These are phyloP conservation scores for Actinia tenebrosa DNA, from an alignment of 64 coral and sea anemone species.

Conservation along the genomic window DNA sequence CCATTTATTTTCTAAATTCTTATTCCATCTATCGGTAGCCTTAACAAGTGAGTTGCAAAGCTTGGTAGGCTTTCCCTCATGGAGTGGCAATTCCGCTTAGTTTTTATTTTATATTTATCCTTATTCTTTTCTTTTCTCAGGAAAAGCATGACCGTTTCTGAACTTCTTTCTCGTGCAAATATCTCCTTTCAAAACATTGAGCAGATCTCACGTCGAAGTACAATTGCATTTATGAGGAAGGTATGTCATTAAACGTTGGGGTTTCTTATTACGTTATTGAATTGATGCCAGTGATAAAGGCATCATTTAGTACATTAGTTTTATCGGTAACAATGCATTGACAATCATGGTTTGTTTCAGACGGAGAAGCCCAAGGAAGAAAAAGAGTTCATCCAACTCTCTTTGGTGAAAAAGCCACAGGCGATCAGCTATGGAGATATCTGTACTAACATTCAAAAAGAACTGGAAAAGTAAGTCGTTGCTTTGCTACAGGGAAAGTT, in stretches of 20 bases:
- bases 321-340: not conserved
- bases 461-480: conserved; percentile 53
- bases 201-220: conserved; percentile 12
- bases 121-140: not conserved
- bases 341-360: not conserved
- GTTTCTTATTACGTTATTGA: too few relatives aligned
- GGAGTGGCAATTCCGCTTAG: too few relatives aligned
- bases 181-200: not conserved
- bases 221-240: not conserved
- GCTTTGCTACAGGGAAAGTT: too few relatives aligned
- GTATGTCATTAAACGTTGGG: not conserved
- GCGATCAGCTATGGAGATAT: conserved; percentile 48
- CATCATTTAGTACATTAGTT: too few relatives aligned
- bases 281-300: too few relatives aligned
- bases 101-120: not conserved
- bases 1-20: too few relatives aligned
- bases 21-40: too few relatives aligned
- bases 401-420: conserved; percentile 47
- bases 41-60: too few relatives aligned
- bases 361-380: conserved; percentile 12
- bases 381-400: conserved; percentile 48
- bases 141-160: conserved; percentile 11
- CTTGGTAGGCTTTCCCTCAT: not conserved
- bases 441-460: conserved; percentile 28
- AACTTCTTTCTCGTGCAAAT: conserved; percentile 11